Percentiles rank a stretch among this genome's conserved stretches.
phyloP scores from a whole-genome alignment of 2,797 vertebrate species.

The Hipposideros larvatus region DNA sequence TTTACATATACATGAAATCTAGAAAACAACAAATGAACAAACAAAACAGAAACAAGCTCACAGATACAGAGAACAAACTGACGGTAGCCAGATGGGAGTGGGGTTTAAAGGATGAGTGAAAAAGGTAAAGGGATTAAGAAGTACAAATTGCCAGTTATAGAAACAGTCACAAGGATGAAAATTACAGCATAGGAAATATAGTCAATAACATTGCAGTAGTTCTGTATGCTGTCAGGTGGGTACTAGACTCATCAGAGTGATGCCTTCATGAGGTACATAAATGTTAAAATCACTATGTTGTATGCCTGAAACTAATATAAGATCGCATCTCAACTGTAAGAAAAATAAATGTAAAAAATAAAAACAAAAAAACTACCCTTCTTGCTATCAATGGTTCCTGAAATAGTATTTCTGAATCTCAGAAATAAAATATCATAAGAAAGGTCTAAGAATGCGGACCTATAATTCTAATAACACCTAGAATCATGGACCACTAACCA shows the following conservation, averaged over 20 bases:
- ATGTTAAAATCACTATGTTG: neutral
- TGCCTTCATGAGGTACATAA: neutral
- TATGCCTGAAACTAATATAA: neutral
- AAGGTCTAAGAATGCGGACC: neutral
- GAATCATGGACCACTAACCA: neutral
- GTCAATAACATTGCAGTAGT: neutral
- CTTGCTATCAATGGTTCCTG: neutral
- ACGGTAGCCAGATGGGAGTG: neutral
- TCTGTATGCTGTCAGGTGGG: neutral
- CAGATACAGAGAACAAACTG: neutral
- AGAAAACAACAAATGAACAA: neutral
- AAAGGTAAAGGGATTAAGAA: neutral
- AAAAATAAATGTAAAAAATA: neutral
- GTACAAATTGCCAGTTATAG: neutral
- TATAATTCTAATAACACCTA: neutral
- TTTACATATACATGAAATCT: neutral
- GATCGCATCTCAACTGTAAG: neutral
- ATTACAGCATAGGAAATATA: neutral
- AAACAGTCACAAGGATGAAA: neutral
- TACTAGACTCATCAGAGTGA: neutral
- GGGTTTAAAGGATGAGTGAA: neutral
- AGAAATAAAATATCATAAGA: neutral
- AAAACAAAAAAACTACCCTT: neutral
- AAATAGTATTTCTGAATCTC: neutral
- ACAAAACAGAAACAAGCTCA: neutral